Percentiles rank a stretch among this genome's conserved stretches.
phyloP scores from a whole-genome alignment of 2,797 vertebrate species.

The Parauchenoglanis punctatus region DNA sequence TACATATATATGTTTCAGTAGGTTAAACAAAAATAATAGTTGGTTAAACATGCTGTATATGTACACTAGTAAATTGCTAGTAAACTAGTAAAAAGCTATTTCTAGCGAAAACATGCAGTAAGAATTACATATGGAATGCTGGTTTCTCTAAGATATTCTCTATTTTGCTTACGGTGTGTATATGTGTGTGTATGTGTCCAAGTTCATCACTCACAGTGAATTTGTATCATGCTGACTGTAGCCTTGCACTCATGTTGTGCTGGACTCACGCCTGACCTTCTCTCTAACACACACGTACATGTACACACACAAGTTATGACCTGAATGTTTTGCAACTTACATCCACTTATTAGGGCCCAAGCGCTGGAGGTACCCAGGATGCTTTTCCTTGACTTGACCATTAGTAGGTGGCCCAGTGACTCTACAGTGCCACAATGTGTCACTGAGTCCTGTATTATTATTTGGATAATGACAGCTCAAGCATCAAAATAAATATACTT shows the following conservation, averaged over 20 bases:
- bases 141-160: conserved; percentile 9
- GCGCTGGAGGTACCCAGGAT: too few species aligned
- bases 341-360: background rate
- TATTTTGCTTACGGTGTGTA: background rate
- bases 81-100: background rate
- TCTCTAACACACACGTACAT: background rate
- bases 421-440: too few species aligned
- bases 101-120: conserved; percentile 7
- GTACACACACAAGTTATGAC: conserved; percentile 2
- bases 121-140: conserved; percentile 4
- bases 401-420: too few species aligned
- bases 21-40: background rate
- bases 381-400: too few species aligned
- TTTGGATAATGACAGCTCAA: background rate
- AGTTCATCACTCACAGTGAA: conserved; percentile 33
- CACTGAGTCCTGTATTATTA: background rate
- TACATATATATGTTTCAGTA: background rate
- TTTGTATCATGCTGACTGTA: conserved; percentile 29
- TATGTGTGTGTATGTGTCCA: conserved; percentile 7
- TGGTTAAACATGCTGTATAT: background rate
- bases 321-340: background rate
- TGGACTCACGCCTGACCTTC: conserved; percentile 8
- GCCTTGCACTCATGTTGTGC: conserved; percentile 35
- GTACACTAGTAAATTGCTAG: background rate
- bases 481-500: background rate